Evolutionary conservation across 1,140 invertebrate genomes (phyloP), one percentile per base, ranked within the genome.

Genomic region (Nasonia longicornis): DNA sequence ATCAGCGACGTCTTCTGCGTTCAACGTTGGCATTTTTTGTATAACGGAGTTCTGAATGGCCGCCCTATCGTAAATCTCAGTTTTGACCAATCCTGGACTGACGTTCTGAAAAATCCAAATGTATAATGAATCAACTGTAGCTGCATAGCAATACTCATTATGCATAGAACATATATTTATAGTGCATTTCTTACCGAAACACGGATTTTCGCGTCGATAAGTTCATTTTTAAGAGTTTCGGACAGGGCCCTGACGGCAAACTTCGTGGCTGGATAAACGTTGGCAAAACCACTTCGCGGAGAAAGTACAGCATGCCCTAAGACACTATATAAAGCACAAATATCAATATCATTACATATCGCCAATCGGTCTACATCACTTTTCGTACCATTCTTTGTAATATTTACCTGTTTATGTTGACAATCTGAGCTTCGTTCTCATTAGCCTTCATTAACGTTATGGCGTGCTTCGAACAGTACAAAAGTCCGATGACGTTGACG

Each of bases 371-470:
- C 14, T 63, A n/a, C 14, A 29, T 67, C 29, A 11, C n/a, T 12
- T 3, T 7, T 26, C 2, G 29, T 22, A 29, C 3, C 7, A 67
- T 26, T n/a, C 22, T 26, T 67, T 29, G 11, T 67, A 67, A 67
- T 26, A 3, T 48, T 29, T 75, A 93, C 93, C 93, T 94, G 87
- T 93, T 94, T 58, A 95, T 90, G 79, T 94, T 92, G 72, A 95
- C 92, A 79, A 95, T 92, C 83, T 95, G 94, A 2, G 94, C 95
- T 84, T 94, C 91, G 8, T 94, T 89, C 22, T 89, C 86, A 22
- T 91, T 89, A 79, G 91, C 90, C 78, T 88, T 90, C 93, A 95
- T 94, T 2, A 92, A 88, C 78, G 90, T 90, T 1, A 94, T 88
- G 8, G 92, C 91, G 79, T 93, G 89, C 64, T 91, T 89, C 2